Percentiles rank a stretch among this genome's conserved stretches.
Conservation (phyloP, 2,113 vertebrate species). For the Xenopus laevis region DNA sequence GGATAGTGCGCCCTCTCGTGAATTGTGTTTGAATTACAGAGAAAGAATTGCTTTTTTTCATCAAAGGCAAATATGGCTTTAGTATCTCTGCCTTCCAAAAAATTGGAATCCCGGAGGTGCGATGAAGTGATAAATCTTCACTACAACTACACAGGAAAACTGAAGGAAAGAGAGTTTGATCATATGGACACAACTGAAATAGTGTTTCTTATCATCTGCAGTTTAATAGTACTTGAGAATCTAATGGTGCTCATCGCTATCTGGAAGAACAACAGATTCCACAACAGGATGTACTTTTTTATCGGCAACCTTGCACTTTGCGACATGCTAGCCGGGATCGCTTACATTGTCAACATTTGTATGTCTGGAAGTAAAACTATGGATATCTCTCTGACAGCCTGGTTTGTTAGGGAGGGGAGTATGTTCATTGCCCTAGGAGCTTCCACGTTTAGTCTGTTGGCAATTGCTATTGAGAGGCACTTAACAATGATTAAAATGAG, state of each 20-base stretch:
- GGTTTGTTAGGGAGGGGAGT: conserved; percentile 92
- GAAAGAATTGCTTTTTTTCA: not conserved
- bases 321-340: conserved; percentile 84
- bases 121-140: conserved; percentile 69
- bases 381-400: conserved; percentile 75
- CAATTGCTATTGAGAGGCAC: conserved; percentile 92
- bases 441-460: conserved; percentile 89
- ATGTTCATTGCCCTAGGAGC: conserved; percentile 89
- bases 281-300: conserved; percentile 97
- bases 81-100: not conserved
- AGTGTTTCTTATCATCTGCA: conserved; percentile 78
- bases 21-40: conserved; percentile 42
- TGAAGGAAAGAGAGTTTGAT: conserved; percentile 63
- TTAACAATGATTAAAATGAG: conserved; percentile 98
- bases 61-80: conserved; percentile 51
- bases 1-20: conserved; percentile 63
- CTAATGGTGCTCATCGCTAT: conserved; percentile 88
- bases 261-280: conserved; percentile 91
- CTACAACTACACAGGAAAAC: conserved; percentile 89
- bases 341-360: conserved; percentile 86
- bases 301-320: conserved; percentile 94
- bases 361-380: conserved; percentile 86
- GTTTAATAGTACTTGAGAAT: conserved; percentile 91
- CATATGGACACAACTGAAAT: conserved; percentile 61
- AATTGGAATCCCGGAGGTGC: conserved; percentile 45